These are phyloP conservation scores for Pelosia muscerda DNA, from an alignment of 2,888 invertebrate genomes.

Conservation along the genomic window DNA sequence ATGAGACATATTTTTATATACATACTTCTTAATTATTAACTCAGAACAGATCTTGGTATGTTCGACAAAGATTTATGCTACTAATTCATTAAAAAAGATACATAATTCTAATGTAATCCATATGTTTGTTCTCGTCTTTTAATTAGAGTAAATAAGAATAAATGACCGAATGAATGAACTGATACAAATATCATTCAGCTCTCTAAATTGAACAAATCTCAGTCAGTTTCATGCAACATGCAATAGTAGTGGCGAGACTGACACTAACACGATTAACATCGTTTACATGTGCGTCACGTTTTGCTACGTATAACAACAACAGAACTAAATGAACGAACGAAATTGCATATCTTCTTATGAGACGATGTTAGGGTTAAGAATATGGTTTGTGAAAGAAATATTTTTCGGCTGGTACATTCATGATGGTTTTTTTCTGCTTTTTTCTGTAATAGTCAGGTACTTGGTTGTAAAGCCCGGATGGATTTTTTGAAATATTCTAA, in stretches of 20 bases:
- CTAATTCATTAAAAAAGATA: too few relatives aligned
- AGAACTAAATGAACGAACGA: conserved; percentile 7
- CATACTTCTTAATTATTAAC: too few relatives aligned
- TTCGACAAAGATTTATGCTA: too few relatives aligned
- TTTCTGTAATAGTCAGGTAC: not conserved
- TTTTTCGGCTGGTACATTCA: not conserved
- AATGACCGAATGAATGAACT: not conserved
- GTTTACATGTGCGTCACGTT: conserved; percentile 65
- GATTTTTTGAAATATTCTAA: not conserved
- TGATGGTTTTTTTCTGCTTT: not conserved
- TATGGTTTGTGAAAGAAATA: not conserved
- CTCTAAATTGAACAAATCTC: conserved; percentile 18
- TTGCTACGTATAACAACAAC: conserved; percentile 18
- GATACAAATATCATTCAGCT: not conserved
- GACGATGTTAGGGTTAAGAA: conserved; percentile 7
- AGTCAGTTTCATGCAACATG: conserved; percentile 36
- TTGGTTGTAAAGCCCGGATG: not conserved
- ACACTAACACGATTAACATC: conserved; percentile 47
- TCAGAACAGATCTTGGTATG: too few relatives aligned
- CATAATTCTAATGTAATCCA: too few relatives aligned
- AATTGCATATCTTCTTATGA: conserved; percentile 19
- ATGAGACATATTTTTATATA: too few relatives aligned
- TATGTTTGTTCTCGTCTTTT: too few relatives aligned
- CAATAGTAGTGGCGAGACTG: conserved; percentile 29
- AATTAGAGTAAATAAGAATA: too few relatives aligned